phyloP scores from a whole-genome alignment of 37 sponge, comb jelly and placozoan species.

The Lycopodina hypogea region DNA sequence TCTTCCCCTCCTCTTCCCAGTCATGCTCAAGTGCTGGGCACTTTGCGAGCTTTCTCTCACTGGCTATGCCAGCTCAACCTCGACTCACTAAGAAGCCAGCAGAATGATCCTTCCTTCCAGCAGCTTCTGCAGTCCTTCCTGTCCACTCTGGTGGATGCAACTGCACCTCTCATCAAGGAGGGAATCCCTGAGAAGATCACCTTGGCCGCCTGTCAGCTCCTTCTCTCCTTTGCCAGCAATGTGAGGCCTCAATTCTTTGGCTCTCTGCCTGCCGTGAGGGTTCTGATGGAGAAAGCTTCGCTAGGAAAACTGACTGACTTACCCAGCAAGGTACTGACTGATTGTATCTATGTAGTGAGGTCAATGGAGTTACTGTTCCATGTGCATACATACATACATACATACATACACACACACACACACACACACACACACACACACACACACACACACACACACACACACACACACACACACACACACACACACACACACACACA shows the following conservation, averaged over 20 bases:
- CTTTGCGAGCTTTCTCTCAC: constrained; percentile 64
- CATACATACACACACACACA: too few relatives aligned
- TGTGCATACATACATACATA: too few relatives aligned
- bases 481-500: too few relatives aligned
- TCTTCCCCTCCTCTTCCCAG: constrained; percentile 32
- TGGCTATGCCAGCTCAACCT: constrained; percentile 75
- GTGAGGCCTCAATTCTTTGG: constrained; percentile 44
- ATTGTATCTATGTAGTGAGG: too few relatives aligned
- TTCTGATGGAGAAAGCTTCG: constrained; percentile 28
- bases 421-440: too few relatives aligned
- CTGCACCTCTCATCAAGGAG: constrained; percentile 33
- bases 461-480: too few relatives aligned
- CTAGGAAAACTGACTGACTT: constrained; percentile 29
- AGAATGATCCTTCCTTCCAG: constrained; percentile 11
- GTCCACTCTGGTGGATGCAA: constrained; percentile 15
- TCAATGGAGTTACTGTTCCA: too few relatives aligned
- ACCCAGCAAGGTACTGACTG: constrained; percentile 40
- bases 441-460: too few relatives aligned
- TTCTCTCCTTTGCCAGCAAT: constrained; percentile 53
- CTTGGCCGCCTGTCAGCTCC: constrained; percentile 53
- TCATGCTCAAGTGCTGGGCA: constrained; percentile 67
- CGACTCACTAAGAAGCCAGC: constrained; percentile 11
- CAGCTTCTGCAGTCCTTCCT: constrained; percentile 19
- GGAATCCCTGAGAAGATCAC: constrained; percentile 70
- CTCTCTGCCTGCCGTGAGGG: constrained; percentile 46